phyloP scores from a whole-genome alignment of 2,797 vertebrate genomes.

The Chaunax sp. region DNA sequence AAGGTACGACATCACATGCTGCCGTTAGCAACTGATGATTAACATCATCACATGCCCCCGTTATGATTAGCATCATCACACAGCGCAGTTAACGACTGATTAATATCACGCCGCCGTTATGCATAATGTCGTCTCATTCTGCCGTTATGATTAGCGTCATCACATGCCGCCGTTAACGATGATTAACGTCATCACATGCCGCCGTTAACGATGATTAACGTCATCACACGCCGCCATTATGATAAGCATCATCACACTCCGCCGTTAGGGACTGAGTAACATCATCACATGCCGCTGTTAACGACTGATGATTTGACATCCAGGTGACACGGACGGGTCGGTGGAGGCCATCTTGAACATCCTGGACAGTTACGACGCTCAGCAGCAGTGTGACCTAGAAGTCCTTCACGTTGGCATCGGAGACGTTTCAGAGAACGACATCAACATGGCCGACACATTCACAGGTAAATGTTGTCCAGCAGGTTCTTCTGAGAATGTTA shows the following conservation, averaged over 20 bases:
- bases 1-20: conserved; percentile 82
- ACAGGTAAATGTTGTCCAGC: conserved; percentile 74
- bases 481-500: too few relatives aligned
- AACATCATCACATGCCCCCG: too few relatives aligned
- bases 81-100: background rate
- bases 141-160: too few relatives aligned
- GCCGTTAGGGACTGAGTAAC: too few relatives aligned
- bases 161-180: too few relatives aligned
- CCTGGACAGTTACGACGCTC: conserved; percentile 89
- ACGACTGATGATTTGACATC: background rate
- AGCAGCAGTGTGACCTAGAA: conserved; percentile 89
- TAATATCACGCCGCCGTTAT: too few relatives aligned
- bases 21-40: too few relatives aligned
- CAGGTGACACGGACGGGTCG: conserved; percentile 95
- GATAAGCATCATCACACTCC: too few relatives aligned
- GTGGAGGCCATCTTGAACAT: conserved; percentile 91
- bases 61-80: too few relatives aligned
- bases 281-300: too few relatives aligned
- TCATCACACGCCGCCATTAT: too few relatives aligned
- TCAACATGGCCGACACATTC: conserved; percentile 90
- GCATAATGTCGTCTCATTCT: background rate
- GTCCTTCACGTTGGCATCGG: conserved; percentile 92
- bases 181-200: too few relatives aligned
- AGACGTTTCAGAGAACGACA: conserved; percentile 91
- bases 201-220: background rate